phyloP scores from a whole-genome alignment of 2,113 vertebrate genomes.

The Nanorana parkeri region DNA sequence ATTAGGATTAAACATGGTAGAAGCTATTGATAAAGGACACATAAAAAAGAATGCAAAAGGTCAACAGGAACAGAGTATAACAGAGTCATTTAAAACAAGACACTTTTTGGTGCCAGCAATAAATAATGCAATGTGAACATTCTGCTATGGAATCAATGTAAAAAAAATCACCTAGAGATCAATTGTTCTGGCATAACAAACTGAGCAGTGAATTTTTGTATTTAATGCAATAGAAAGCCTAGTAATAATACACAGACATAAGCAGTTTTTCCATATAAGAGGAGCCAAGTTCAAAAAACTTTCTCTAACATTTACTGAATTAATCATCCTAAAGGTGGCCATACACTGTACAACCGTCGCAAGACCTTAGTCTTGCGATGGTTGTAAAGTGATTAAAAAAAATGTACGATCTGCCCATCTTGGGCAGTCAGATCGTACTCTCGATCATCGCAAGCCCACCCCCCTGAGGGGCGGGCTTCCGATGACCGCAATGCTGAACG shows the following conservation, averaged over 20 bases:
- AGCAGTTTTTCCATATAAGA: slow-evolving; percentile 29
- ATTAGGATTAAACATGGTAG: slow-evolving; percentile 26
- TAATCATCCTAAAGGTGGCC: slow-evolving; percentile 42
- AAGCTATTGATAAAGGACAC: slow-evolving; percentile 51
- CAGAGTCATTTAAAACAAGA: slow-evolving; percentile 42
- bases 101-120: slow-evolving; percentile 29
- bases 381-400: too few relatives aligned
- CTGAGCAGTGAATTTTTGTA: slow-evolving; percentile 29
- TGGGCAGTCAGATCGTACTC: too few relatives aligned
- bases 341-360: too few relatives aligned
- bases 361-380: too few relatives aligned
- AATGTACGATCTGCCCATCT: too few relatives aligned
- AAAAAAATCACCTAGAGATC: slow-evolving; percentile 42
- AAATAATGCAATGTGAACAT: slow-evolving; percentile 48
- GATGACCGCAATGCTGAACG: too few relatives aligned
- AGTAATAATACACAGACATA: slow-evolving; percentile 36
- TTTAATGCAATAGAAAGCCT: slow-evolving; percentile 47
- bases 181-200: slow-evolving; percentile 52
- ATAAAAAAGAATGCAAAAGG: slow-evolving; percentile 18
- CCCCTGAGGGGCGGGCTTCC: too few relatives aligned
- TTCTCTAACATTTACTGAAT: slow-evolving; percentile 45
- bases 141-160: slow-evolving; percentile 23
- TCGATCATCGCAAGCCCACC: too few relatives aligned
- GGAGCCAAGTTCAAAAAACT: slow-evolving; percentile 41
- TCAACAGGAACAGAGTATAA: slow-evolving; percentile 29